Evolutionary conservation across 1,140 invertebrate species (phyloP), one percentile per base, ranked within the genome.

Genomic region (Drosophila oshimai): DNA sequence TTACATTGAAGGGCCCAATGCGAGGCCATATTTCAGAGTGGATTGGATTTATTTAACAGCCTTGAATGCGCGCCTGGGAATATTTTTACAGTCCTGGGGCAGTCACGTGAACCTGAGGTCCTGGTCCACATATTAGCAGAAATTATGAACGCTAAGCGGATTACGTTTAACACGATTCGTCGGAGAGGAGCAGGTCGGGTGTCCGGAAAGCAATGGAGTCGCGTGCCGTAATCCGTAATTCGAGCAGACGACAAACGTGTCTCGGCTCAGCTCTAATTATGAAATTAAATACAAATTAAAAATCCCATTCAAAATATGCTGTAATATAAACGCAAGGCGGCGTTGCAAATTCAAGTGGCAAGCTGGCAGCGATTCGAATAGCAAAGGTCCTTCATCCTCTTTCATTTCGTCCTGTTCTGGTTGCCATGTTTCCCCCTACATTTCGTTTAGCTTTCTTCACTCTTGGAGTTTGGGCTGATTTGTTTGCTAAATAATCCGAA

Each of bases 231-330:
- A 34, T 45, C 9, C 26, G 75, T 75, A 79, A 86, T 80, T 42
- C 36, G 75, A 84, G 51, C 15, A 20, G 42, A 12, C 6, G 18
- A 50, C 41, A 29, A 74, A 55, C 72, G 81, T 87, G 81, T 45
- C 81, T 44, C 26, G 26, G 74, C 65, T 86, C 81, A 86, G 62
- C 50, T 65, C 76, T 86, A 86, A 86, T 86, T 86, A 86, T 87
- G 73, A 86, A 86, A 86, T 86, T 86, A 86, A 81, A 81, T 65
- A 65, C 67, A 74, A 73, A 87, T 86, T 86, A 75, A 80, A 71
- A 84, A 55, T 57, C 49, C 44, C 55, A 41, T 73, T 62, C 29
- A 71, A 61, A 74, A 65, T 42, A 47, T 79, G 78, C 28, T 53
- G 36, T 47, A 73, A 73, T 29, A 26, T 37, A 31, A 54, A 29